phyloP scores from a whole-genome alignment of 2,888 invertebrate species.

The Adelognathus sp. region DNA sequence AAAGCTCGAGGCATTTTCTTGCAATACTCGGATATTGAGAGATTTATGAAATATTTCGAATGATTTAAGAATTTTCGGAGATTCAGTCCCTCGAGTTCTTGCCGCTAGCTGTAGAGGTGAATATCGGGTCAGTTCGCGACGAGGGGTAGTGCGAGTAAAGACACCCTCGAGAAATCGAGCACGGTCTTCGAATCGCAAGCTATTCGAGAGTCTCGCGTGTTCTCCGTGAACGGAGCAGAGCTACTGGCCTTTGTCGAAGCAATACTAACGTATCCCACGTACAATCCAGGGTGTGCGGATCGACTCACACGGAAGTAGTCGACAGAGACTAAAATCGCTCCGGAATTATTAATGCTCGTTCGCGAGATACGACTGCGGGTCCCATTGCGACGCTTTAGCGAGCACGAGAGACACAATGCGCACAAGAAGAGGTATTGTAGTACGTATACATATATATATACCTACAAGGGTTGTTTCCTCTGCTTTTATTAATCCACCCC shows the following conservation, averaged over 20 bases:
- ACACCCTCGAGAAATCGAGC: constrained; percentile 52
- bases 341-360: constrained; percentile 64
- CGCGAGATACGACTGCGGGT: constrained; percentile 49
- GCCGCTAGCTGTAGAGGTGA: not conserved
- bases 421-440: constrained; percentile 44
- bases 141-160: constrained; percentile 42
- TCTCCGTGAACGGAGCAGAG: not conserved
- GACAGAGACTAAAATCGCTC: constrained; percentile 56
- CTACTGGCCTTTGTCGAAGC: not conserved
- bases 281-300: constrained; percentile 22
- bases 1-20: not conserved
- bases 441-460: constrained; percentile 23
- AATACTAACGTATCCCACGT: not conserved
- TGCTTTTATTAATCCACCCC: constrained; percentile 64
- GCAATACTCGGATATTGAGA: constrained; percentile 9
- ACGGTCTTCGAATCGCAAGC: constrained; percentile 46
- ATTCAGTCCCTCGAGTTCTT: constrained; percentile 8
- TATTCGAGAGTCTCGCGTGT: constrained; percentile 29
- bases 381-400: constrained; percentile 62
- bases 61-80: constrained; percentile 23
- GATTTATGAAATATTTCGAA: constrained; percentile 33
- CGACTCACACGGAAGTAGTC: constrained; percentile 40
- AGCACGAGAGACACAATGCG: constrained; percentile 54
- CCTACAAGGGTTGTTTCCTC: constrained; percentile 45
- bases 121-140: constrained; percentile 41